phyloP scores from a whole-genome alignment of 2,888 invertebrate species.

The Tolmerus cingulatus region DNA sequence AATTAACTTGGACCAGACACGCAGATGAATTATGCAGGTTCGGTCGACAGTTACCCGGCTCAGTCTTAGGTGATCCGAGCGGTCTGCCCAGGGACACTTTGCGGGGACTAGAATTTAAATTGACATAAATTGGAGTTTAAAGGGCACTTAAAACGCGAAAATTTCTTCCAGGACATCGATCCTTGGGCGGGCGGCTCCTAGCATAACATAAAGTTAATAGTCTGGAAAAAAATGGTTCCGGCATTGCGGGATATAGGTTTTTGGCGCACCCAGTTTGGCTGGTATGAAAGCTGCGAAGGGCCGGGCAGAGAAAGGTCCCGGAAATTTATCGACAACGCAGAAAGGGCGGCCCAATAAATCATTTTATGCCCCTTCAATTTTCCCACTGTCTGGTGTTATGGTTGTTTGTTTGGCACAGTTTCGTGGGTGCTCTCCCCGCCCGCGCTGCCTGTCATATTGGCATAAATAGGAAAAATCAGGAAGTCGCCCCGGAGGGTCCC shows the following conservation, averaged over 20 bases:
- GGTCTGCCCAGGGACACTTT: neutral
- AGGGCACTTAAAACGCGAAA: neutral
- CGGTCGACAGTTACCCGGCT: neutral
- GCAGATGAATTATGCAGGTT: neutral
- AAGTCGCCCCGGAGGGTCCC: neutral
- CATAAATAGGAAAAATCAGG: neutral
- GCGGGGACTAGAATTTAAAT: neutral
- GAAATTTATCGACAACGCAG: constrained; percentile 5
- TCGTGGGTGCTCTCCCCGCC: neutral
- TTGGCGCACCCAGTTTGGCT: neutral
- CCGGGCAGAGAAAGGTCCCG: neutral
- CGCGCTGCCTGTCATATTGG: neutral
- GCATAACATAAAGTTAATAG: constrained; percentile 25
- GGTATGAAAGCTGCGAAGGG: neutral
- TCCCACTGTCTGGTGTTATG: neutral
- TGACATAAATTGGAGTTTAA: constrained; percentile 1
- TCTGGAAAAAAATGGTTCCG: constrained; percentile 5
- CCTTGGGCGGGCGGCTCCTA: neutral
- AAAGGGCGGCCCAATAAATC: constrained; percentile 2
- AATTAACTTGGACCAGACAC: neutral
- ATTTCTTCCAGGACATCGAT: neutral
- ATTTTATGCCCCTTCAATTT: constrained; percentile 1
- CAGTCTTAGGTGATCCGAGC: neutral
- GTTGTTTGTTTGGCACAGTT: constrained; percentile 28
- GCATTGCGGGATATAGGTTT: neutral